These are phyloP conservation scores for Crambe crambe DNA, from an alignment of 37 sponge, comb jelly and placozoan species.

Conservation along the genomic window DNA sequence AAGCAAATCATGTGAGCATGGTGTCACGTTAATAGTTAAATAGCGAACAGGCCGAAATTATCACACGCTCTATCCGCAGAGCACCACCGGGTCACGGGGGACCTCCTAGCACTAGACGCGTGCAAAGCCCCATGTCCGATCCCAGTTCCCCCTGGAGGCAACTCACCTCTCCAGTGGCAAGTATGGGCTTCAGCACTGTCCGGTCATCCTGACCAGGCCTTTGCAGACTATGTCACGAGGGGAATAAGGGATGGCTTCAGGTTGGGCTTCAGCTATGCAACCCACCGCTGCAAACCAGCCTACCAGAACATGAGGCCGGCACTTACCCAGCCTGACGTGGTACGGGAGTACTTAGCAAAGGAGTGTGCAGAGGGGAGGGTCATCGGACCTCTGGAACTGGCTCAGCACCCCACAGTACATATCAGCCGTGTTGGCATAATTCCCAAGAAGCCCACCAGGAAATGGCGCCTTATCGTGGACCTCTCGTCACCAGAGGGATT, in stretches of 20 bases:
- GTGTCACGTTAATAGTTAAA: no score
- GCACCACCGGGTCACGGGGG: neutral
- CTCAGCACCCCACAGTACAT: neutral
- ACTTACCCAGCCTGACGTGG: neutral
- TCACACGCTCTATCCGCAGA: no score
- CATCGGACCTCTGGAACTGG: neutral
- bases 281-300: neutral
- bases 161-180: neutral
- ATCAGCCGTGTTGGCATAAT: neutral
- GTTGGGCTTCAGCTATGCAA: no score
- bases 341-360: neutral
- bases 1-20: no score
- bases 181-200: neutral
- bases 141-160: no score
- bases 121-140: no score
- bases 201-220: neutral
- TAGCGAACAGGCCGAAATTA: no score
- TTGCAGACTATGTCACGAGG: neutral
- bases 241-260: neutral
- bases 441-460: neutral
- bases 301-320: neutral
- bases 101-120: neutral
- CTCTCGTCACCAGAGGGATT: constrained; percentile 19
- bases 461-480: constrained; percentile 30
- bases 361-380: neutral